A percentile compares a stretch with the other conserved stretches of the same genome.
Conservation (phyloP, 2,113 vertebrate genomes). For the Neodon shergylaensis region DNA sequence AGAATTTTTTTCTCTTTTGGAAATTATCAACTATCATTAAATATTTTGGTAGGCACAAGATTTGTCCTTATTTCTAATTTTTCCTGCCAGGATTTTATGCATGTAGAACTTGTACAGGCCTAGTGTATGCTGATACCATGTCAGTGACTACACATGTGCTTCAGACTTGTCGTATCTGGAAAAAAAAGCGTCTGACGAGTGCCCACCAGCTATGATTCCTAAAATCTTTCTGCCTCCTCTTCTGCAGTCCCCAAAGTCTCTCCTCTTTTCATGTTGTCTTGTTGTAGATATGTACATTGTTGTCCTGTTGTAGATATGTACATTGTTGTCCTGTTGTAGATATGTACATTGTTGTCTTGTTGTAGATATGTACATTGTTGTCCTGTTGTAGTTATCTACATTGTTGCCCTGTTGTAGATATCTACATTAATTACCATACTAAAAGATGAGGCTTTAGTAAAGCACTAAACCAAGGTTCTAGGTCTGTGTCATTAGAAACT, state of each 20-base stretch:
- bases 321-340: too few relatives aligned
- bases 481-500: background rate
- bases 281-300: background rate
- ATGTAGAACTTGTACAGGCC: background rate
- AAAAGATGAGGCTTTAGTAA: background rate
- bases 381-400: too few relatives aligned
- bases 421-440: background rate
- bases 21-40: background rate
- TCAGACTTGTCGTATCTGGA: background rate
- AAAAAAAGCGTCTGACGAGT: background rate
- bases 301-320: too few relatives aligned
- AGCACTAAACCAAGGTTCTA: background rate
- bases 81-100: background rate
- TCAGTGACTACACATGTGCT: background rate
- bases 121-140: background rate
- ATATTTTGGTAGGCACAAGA: background rate
- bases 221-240: background rate
- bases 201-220: background rate
- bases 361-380: too few relatives aligned
- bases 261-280: background rate
- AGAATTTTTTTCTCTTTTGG: background rate
- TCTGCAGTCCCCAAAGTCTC: background rate
- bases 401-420: background rate
- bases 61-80: background rate
- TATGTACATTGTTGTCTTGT: too few relatives aligned